phyloP scores from a whole-genome alignment of 2,113 vertebrate species.

The Sorex fumeus region DNA sequence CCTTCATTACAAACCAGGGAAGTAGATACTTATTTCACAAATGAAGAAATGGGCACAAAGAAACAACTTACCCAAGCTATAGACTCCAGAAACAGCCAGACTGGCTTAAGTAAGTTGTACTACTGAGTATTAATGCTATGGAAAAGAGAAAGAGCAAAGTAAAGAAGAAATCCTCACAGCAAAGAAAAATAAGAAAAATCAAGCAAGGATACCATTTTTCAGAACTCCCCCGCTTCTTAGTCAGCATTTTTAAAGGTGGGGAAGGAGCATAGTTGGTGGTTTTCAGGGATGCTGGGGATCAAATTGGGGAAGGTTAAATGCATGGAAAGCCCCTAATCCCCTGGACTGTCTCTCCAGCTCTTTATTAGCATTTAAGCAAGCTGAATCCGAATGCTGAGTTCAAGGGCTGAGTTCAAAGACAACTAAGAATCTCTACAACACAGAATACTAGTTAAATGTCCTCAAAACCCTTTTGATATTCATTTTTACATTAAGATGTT shows the following conservation, averaged over 20 bases:
- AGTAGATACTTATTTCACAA: slow-evolving; percentile 38
- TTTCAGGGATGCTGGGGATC: no score
- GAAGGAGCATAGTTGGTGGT: no score
- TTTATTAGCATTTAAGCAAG: slow-evolving; percentile 47
- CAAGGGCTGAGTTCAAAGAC: slow-evolving; percentile 32
- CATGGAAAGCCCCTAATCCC: no score
- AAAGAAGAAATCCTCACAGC: slow-evolving; percentile 18
- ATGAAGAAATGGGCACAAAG: background rate
- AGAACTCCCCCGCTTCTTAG: background rate
- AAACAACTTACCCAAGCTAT: background rate
- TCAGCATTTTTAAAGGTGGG: no score
- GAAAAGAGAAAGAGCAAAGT: background rate
- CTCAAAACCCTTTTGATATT: slow-evolving; percentile 22
- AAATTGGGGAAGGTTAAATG: no score
- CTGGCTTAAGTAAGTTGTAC: background rate
- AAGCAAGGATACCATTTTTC: slow-evolving; percentile 13
- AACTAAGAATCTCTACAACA: slow-evolving; percentile 20
- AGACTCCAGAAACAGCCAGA: background rate
- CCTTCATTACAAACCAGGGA: background rate
- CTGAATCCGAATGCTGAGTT: slow-evolving; percentile 10
- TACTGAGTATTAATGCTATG: background rate
- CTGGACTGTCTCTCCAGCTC: no score
- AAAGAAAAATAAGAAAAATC: slow-evolving; percentile 30
- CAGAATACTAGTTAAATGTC: background rate
- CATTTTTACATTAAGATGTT: slow-evolving; percentile 26